phyloP scores from a whole-genome alignment of 2,888 invertebrate species.

The Eurois occulta region DNA sequence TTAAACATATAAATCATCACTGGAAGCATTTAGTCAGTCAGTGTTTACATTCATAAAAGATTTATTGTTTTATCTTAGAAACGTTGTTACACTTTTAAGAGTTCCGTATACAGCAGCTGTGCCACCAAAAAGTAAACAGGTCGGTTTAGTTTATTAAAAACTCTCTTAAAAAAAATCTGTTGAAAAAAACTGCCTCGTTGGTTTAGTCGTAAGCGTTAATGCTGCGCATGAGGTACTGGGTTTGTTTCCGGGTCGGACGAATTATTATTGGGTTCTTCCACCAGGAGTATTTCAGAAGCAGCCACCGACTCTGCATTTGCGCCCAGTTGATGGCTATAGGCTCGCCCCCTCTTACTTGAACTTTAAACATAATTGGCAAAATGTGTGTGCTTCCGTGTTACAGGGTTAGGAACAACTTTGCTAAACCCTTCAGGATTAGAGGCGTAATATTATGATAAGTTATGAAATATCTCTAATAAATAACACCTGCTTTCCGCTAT shows the following conservation, averaged over 20 bases:
- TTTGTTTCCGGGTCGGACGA: no score
- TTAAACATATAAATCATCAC: background rate
- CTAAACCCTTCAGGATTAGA: background rate
- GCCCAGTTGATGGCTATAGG: background rate
- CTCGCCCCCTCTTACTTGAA: background rate
- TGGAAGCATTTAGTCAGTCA: background rate
- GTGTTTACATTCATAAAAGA: conserved; percentile 20
- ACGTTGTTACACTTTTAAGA: background rate
- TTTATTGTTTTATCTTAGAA: background rate
- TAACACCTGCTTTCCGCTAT: conserved; percentile 2
- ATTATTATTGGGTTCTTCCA: no score
- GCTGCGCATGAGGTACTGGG: no score
- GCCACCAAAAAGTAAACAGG: background rate
- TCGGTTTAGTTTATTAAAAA: background rate
- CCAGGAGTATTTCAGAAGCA: background rate
- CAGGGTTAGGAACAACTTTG: background rate
- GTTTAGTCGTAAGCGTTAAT: background rate
- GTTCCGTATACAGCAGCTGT: background rate
- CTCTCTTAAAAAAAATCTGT: background rate
- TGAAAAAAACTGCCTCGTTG: background rate
- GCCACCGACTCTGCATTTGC: background rate
- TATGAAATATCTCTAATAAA: background rate
- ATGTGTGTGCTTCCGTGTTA: background rate
- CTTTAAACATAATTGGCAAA: background rate
- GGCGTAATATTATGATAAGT: background rate